Conservation (phyloP, 30 jellyfish, hydroid and myxozoan genomes). For the Catostylus mosaicus region DNA sequence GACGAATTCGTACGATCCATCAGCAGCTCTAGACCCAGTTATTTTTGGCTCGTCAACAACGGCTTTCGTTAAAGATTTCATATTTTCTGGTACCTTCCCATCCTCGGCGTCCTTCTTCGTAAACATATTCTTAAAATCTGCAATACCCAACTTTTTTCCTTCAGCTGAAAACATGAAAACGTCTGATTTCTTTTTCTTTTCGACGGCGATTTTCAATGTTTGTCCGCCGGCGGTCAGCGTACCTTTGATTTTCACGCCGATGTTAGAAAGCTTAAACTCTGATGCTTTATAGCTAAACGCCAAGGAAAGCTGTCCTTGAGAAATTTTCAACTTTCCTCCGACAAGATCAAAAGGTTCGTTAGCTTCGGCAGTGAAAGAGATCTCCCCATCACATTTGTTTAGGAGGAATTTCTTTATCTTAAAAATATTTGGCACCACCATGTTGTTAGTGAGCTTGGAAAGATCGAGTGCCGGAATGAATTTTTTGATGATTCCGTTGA, state of each 20-base stretch:
- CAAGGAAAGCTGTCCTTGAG: constrained; percentile 60
- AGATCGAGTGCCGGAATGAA: constrained; percentile 59
- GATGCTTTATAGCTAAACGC: constrained; percentile 55
- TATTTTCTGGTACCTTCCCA: constrained; percentile 44
- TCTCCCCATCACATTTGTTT: constrained; percentile 75
- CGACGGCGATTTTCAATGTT: constrained; percentile 51
- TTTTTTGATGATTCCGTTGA: constrained; percentile 38
- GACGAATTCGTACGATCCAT: constrained; percentile 83
- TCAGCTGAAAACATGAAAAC: constrained; percentile 62
- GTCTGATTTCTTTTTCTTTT: constrained; percentile 49
- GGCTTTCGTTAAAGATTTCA: constrained; percentile 47
- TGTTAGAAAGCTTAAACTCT: constrained; percentile 23
- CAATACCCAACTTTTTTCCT: constrained; percentile 37
- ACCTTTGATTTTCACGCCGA: constrained; percentile 64
- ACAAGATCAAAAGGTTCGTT: constrained; percentile 81
- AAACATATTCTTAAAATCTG: constrained; percentile 70
- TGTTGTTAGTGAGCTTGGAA: constrained; percentile 39
- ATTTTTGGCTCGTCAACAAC: constrained; percentile 63
- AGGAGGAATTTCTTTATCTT: constrained; percentile 50
- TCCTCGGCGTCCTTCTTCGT: constrained; percentile 54
- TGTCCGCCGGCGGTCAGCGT: constrained; percentile 43
- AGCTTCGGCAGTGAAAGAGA: constrained; percentile 69
- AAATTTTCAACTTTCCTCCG: constrained; percentile 57
- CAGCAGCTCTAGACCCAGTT: constrained; percentile 59
- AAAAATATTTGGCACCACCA: constrained; percentile 62